phyloP scores from a whole-genome alignment of 2,113 vertebrate genomes.

The Passer domesticus region DNA sequence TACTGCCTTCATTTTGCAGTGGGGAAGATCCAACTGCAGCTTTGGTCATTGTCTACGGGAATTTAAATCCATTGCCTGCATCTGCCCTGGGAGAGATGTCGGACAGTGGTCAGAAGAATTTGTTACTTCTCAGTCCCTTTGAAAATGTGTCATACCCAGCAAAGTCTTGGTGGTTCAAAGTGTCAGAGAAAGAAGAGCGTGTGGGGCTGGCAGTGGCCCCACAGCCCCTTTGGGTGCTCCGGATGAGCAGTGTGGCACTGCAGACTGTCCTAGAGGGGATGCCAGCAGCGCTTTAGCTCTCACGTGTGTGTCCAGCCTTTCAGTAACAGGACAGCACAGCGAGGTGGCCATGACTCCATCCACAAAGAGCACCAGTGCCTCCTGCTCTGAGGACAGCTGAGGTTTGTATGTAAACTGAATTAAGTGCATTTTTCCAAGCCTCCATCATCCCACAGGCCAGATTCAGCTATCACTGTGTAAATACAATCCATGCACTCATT shows the following conservation, averaged over 20 bases:
- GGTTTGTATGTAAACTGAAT: background rate
- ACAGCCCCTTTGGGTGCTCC: background rate
- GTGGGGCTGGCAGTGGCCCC: fast-evolving
- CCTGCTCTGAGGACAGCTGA: background rate
- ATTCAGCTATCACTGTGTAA: fast-evolving
- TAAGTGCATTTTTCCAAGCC: background rate
- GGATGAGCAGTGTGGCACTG: background rate
- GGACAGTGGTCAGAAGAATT: background rate
- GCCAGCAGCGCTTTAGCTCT: background rate
- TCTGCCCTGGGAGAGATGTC: too few species aligned
- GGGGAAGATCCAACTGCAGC: background rate
- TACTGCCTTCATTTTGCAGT: background rate
- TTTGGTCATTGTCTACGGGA: background rate
- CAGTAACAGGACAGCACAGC: background rate
- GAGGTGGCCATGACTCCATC: background rate
- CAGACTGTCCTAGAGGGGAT: background rate
- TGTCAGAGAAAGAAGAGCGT: background rate
- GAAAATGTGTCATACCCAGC: background rate
- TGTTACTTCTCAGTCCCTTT: background rate
- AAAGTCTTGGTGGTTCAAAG: background rate
- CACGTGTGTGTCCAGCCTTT: fast-evolving
- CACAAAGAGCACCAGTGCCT: background rate
- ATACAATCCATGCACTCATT: background rate
- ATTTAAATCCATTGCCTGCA: background rate
- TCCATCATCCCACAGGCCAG: background rate